Percentiles rank a stretch among this genome's conserved stretches.
Conservation (phyloP, 2,888 invertebrate genomes). For the Dryocosmus kuriphilus region DNA sequence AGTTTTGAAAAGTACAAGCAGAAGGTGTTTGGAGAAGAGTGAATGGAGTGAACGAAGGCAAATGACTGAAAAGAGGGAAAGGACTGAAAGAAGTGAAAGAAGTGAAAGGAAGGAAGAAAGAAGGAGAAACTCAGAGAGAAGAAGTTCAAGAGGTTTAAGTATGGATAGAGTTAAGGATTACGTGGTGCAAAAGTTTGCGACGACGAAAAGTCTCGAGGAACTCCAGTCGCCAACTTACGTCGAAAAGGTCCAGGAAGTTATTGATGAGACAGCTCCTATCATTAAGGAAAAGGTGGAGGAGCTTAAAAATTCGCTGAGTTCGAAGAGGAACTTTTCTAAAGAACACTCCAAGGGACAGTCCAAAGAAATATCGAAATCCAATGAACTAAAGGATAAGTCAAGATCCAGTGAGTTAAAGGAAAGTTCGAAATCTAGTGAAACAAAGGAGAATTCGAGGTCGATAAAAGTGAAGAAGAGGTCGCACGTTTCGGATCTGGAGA, state of each 20-base stretch:
- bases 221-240: constrained; percentile 66
- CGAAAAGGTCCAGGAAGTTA: constrained; percentile 69
- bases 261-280: constrained; percentile 68
- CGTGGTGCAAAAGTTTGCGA: constrained; percentile 61
- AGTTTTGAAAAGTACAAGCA: constrained; percentile 12
- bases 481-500: constrained; percentile 33
- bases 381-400: not conserved
- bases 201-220: constrained; percentile 65
- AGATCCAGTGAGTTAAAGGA: constrained; percentile 41
- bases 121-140: constrained; percentile 48
- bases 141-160: constrained; percentile 51
- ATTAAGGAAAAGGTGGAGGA: constrained; percentile 67
- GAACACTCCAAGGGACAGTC: constrained; percentile 46
- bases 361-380: not conserved
- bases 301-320: constrained; percentile 59
- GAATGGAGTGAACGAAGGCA: constrained; percentile 1
- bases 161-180: constrained; percentile 66
- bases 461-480: constrained; percentile 24
- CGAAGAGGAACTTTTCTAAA: constrained; percentile 41
- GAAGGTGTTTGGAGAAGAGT: constrained; percentile 33
- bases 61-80: constrained; percentile 27
- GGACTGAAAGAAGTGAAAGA: not conserved
- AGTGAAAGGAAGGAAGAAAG: constrained; percentile 41
- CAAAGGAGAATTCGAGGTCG: constrained; percentile 20
- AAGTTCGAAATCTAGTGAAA: constrained; percentile 16